phyloP scores from a whole-genome alignment of 2,113 vertebrate species.

The Hydrochoerus hydrochaeris region DNA sequence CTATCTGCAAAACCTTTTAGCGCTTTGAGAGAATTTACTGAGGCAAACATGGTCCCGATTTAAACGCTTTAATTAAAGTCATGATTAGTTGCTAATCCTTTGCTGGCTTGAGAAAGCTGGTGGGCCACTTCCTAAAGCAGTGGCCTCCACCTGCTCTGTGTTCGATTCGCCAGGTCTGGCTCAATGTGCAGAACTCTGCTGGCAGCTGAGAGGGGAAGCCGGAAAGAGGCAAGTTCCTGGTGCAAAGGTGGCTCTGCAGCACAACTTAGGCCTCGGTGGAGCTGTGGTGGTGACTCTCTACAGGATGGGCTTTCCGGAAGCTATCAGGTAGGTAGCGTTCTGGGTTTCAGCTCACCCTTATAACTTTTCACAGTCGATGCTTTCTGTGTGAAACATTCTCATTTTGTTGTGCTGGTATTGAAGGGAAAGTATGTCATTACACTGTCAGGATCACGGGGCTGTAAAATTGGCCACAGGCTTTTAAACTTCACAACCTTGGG shows the following conservation, averaged over 20 bases:
- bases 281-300: slow-evolving; percentile 93
- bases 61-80: slow-evolving; percentile 3
- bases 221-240: slow-evolving; percentile 91
- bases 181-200: slow-evolving; percentile 98
- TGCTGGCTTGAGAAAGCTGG: background rate
- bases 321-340: slow-evolving; percentile 68
- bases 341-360: background rate
- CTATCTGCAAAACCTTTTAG: background rate
- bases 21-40: slow-evolving; percentile 4
- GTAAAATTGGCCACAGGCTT: background rate
- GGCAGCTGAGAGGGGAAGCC: slow-evolving; percentile 96
- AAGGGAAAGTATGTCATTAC: background rate
- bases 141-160: slow-evolving; percentile 49
- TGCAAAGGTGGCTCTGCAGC: slow-evolving; percentile 95
- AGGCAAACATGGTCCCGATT: background rate
- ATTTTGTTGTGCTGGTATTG: slow-evolving; percentile 16
- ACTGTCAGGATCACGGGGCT: background rate
- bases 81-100: background rate
- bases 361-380: background rate
- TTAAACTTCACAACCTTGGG: background rate
- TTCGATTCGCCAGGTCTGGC: slow-evolving; percentile 91
- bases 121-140: background rate
- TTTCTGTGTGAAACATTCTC: background rate
- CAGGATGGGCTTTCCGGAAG: slow-evolving; percentile 93
- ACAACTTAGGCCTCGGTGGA: slow-evolving; percentile 95